Conservation (phyloP, 2,888 invertebrate genomes). For the Meiosimyza decipiens region DNA sequence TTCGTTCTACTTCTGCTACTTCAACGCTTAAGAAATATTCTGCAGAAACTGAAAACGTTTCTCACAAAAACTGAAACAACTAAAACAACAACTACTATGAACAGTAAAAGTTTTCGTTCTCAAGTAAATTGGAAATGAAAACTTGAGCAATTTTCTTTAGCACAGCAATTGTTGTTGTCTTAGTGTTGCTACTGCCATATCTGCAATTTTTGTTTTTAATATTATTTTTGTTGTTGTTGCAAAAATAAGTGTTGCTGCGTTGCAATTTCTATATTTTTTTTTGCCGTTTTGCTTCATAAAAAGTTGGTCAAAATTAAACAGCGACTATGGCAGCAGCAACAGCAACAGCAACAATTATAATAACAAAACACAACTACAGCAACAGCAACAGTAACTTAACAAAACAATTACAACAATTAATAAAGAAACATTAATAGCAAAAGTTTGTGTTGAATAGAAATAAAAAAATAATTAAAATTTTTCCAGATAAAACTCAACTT, state of each 20-base stretch:
- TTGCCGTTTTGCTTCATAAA: conserved; percentile 13
- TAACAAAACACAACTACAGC: conserved; percentile 31
- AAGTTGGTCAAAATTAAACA: conserved; percentile 34
- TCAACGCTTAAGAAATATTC: background rate
- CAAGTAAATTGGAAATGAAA: conserved; percentile 41
- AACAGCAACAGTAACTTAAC: conserved; percentile 35
- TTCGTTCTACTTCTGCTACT: no score
- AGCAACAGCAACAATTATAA: conserved; percentile 22
- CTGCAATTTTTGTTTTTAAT: background rate
- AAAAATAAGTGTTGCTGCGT: conserved; percentile 25
- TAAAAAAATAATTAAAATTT: conserved; percentile 18
- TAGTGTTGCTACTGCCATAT: background rate
- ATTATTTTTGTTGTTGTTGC: conserved; percentile 10
- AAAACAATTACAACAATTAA: conserved; percentile 60
- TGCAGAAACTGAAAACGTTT: conserved; percentile 7
- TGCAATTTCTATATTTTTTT: conserved; percentile 4
- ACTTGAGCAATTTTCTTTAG: conserved; percentile 38
- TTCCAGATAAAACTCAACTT: background rate
- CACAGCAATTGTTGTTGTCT: conserved; percentile 32
- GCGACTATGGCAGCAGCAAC: conserved; percentile 39
- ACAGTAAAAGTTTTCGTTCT: conserved; percentile 21
- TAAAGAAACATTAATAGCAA: conserved; percentile 61
- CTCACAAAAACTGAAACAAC: conserved; percentile 1
- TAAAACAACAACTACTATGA: background rate
- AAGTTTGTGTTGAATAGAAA: conserved; percentile 44